Evolutionary conservation across 35 echinoderm and acorn worm species (phyloP), one percentile per base, ranked within the genome.

Genomic region (Ophioderma brevispina): DNA sequence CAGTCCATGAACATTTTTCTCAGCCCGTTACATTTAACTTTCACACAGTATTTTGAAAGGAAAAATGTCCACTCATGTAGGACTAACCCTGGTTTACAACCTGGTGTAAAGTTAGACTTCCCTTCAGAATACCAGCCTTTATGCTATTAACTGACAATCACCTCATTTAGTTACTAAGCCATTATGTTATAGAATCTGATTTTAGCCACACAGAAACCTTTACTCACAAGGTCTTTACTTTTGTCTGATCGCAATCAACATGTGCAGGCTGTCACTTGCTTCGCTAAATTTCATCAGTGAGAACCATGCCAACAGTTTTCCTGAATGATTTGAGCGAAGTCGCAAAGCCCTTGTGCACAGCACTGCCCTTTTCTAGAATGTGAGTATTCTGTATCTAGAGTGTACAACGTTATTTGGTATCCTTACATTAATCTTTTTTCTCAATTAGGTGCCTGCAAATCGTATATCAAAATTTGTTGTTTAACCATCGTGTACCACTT

Each of bases 211-310:
- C 31, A 25, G 5, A 37, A 35, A 23, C 83, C 25, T 59, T 8
- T 85, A 85, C 52, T 33, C 63, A 40, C 52, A 85, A 85, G 83
- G 83, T 13, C 37, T 85, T 23, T 14, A n/a, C n/a, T 34, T 21
- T 11, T n/a, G n/a, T 28, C 52, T 4, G 52, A 64, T 14, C 83
- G 70, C 14, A 37, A 40, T 40, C 31, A 85, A 59, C 83, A 63
- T 75, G 37, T 37, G 6, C 43, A 85, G 37, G 83, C 83, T 25
- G 52, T 85, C 13, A 28, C 13, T 11, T 59, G 52, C 31, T 85
- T 85, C 52, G 17, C 63, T 32, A 59, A 85, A 55, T n/a, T 85
- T 85, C 35, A 85, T 85, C 56, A 37, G 83, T 40, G 35, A 63
- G 52, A 36, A 85, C 23, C 50, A 85, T 64, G 34, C 32, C 21